Evolutionary conservation across 2,888 invertebrate species (phyloP).

Genomic region (Lasioglossum leucozonium): DNA sequence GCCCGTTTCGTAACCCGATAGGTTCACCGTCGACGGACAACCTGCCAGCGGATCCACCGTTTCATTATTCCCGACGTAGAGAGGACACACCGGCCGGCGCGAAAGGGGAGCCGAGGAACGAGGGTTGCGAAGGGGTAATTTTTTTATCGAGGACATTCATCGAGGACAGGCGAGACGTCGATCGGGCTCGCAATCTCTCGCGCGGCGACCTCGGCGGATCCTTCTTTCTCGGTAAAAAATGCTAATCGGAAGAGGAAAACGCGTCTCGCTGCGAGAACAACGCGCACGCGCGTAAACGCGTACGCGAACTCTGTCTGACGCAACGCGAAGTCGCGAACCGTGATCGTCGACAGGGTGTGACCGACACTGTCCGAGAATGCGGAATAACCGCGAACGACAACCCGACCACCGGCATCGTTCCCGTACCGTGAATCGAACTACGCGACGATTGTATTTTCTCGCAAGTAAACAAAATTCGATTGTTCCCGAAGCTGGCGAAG

Average conservation of each 20-base stretch:
- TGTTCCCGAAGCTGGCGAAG: not conserved
- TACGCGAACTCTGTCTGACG: not conserved
- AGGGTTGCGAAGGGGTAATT: not conserved
- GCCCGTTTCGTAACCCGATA: slow-evolving; percentile 12
- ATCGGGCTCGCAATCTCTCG: not conserved
- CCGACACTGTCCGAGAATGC: not conserved
- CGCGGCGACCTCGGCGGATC: not conserved
- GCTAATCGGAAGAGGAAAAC: not conserved
- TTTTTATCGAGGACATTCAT: not conserved
- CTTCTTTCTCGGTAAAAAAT: not conserved
- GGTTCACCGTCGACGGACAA: slow-evolving; percentile 16
- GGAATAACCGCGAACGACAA: not conserved
- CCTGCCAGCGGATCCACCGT: not conserved
- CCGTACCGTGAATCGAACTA: not conserved
- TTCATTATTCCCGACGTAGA: slow-evolving; percentile 1
- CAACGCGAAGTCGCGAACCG: not conserved
- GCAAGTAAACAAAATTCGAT: not conserved
- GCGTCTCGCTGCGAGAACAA: not conserved
- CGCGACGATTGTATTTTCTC: not conserved
- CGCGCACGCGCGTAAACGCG: not conserved
- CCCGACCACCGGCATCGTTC: not conserved
- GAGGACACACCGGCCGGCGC: no score
- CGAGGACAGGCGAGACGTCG: not conserved
- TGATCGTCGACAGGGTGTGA: not conserved
- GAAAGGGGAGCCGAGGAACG: not conserved